Evolutionary conservation across 1,140 invertebrate genomes (phyloP), one percentile per base, ranked within the genome.

Genomic region (Nymphalis io): DNA sequence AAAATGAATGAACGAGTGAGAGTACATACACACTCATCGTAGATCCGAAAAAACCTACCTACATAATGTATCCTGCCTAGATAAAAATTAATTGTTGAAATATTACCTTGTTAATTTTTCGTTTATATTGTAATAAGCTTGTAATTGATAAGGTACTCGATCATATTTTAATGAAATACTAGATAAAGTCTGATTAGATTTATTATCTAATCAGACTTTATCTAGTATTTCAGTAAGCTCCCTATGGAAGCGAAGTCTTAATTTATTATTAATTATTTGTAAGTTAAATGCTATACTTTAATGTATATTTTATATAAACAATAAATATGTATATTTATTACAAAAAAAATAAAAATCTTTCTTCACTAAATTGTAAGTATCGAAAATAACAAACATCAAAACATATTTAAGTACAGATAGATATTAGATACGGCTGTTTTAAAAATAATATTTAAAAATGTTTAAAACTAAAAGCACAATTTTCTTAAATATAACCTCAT

Each of bases 1-100:
- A 68, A 75, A 78, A 71, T 82, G 78, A 82, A 82, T 80, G 75
- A 78, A 80, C 38, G 39, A 60, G 55, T 70, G 38, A n/a, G 57
- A 55, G 51, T 55, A 59, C 13, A 20, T 57, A 65, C 38, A 20
- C n/a, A 27, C 51, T 23, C 15, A 55, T 33, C 23, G 18, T 55
- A 21, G 20, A 20, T 55, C 15, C 51, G 51, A 55, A 53, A 27
- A 23, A 55, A 55, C 15, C 51, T 55, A 55, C 51, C 20, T 23
- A 11, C 12, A n/a, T n/a, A n/a, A n/a, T 13, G 13, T 44, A 44
- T 15, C 40, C 39, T 53, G 42, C 6, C 16, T 33, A 38, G 42
- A 40, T 39, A 55, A 55, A 5, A 65, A 44, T 44, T 65, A 20
- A 39, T 55, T 53, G 44, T 40, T 59, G 21, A 40, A 59, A 39